Conservation (phyloP, 2,797 vertebrate genomes). For the Cygnus olor region DNA sequence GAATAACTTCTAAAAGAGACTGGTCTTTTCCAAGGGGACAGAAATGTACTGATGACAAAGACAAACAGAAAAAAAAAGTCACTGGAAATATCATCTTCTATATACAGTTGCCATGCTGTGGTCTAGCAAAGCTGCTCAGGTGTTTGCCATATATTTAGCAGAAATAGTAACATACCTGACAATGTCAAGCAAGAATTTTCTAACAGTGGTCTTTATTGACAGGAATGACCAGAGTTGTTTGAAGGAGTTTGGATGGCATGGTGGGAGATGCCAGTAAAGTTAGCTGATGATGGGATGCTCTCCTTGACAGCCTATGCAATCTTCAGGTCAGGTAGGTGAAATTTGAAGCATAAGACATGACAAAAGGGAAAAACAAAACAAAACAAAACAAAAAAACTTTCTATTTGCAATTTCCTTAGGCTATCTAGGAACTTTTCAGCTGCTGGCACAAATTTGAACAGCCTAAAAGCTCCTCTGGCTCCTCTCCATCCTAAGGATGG, state of each 20-base stretch:
- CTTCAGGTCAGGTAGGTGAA: background rate
- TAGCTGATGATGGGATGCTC: background rate
- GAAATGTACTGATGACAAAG: accelerated
- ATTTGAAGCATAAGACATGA: background rate
- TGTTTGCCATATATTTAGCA: background rate
- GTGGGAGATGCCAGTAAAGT: background rate
- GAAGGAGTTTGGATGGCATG: accelerated
- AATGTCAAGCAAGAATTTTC: background rate
- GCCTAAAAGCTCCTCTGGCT: background rate
- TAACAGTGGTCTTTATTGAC: background rate
- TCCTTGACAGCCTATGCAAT: background rate
- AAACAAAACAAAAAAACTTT: background rate
- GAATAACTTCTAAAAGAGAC: background rate
- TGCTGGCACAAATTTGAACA: background rate
- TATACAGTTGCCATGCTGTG: background rate
- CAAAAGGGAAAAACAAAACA: background rate
- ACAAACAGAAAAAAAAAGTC: background rate
- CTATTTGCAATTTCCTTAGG: background rate
- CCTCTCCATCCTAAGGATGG: background rate
- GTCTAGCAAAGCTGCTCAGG: background rate
- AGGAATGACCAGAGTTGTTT: background rate
- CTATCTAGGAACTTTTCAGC: background rate
- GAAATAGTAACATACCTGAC: background rate
- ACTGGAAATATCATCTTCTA: background rate
- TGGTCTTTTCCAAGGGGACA: background rate